A percentile compares a stretch with the other conserved stretches of the same genome.
phyloP scores from a whole-genome alignment of 2,888 invertebrate genomes.

The Seira sanloemensis region DNA sequence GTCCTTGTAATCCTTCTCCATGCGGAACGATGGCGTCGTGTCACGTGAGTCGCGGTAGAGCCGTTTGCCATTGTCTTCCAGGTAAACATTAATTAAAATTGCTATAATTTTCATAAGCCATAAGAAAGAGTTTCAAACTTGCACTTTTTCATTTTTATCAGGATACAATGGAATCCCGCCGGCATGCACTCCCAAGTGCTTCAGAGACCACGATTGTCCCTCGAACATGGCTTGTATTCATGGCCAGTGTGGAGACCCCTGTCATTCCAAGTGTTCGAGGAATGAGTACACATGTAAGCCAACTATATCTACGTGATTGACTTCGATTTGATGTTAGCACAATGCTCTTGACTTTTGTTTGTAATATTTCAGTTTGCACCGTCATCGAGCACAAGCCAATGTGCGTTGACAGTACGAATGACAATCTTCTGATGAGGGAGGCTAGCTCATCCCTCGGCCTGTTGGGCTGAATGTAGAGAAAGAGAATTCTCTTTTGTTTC shows the following conservation, averaged over 20 bases:
- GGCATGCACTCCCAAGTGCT: constrained; percentile 73
- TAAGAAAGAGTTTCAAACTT: too few species aligned
- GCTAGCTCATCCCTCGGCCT: constrained; percentile 50
- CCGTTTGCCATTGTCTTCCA: constrained; percentile 71
- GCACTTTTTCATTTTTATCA: too few species aligned
- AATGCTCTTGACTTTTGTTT: too few species aligned
- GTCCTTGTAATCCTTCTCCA: constrained; percentile 71
- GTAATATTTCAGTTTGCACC: constrained; percentile 53
- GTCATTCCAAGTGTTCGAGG: constrained; percentile 71
- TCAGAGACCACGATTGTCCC: constrained; percentile 72
- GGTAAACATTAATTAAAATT: too few species aligned
- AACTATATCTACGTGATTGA: too few species aligned
- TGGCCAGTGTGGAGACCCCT: constrained; percentile 72
- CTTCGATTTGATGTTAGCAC: too few species aligned
- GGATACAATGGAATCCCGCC: constrained; percentile 73
- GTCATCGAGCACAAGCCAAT: constrained; percentile 72
- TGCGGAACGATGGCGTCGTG: constrained; percentile 73
- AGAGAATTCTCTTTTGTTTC: background rate
- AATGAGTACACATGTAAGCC: constrained; percentile 72
- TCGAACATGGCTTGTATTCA: constrained; percentile 71
- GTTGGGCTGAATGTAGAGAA: constrained; percentile 20
- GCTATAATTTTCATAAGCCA: too few species aligned
- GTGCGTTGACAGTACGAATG: constrained; percentile 72
- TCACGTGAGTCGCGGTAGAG: constrained; percentile 69
- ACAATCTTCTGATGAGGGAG: constrained; percentile 67